Evolutionary conservation across 2,113 vertebrate genomes (phyloP), one percentile per base, ranked within the genome.

Genomic region (Muscicapa adusta): DNA sequence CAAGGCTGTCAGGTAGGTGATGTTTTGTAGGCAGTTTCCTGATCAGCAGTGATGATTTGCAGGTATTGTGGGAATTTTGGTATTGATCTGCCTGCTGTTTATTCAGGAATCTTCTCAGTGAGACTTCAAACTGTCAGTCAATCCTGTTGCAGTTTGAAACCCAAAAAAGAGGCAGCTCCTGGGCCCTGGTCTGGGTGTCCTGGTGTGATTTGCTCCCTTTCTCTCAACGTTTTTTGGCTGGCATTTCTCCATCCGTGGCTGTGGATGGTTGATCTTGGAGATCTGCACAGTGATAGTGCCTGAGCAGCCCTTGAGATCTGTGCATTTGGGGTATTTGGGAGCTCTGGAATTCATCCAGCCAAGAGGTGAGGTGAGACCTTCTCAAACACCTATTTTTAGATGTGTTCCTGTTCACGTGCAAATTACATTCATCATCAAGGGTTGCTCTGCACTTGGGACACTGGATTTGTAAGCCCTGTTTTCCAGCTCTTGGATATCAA

Each of bases 201-300:
- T 56, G 63, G 82, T 2, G 1, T 3, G 26, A 10, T 18, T 68
- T 68, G 24, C 20, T 84, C 45, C 0, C 0, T 70, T 93, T 66
- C 65, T 43, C 58, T 57, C 25, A 3, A 4, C 28, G 4, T 45
- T 70, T 83, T 67, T 3, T 34, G 38, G 29, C 7, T 56, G 8
- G 7, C 20, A 20, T 81, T 75, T 75, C 45, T 81, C 42, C 19
- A 6, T 45, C 43, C 0, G 0, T 25, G 70, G 31, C 63, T 0
- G 0, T 14, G 50, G 24, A 18, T 36, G 54, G 8, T 8, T 38
- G 40, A 53, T n/a, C 24, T 29, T 9, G 1, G 60, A 65, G 25
- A 7, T 54, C 34, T 25, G 25, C 12, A 1, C 23, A 6, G 40
- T 2, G 12, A 5, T 3, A 17, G 28, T 3, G 12, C 34, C 53